Evolutionary conservation across 2,888 invertebrate genomes (phyloP), one percentile per base, ranked within the genome.

Genomic region (Lordiphosa fenestrarum): DNA sequence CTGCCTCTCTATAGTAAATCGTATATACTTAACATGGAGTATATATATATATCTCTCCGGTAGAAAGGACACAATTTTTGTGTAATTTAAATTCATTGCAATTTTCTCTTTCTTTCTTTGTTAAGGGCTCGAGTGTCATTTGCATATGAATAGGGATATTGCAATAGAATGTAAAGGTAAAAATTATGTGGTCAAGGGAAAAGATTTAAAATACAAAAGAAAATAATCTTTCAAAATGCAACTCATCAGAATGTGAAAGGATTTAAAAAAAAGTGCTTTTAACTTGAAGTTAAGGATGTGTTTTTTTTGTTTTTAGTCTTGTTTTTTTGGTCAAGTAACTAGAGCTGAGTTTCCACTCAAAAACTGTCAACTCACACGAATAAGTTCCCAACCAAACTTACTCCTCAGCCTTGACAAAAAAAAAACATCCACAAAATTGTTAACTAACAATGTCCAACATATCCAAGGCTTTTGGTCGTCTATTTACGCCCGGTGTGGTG

Each of bases 1-100:
- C 36, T 36, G 19, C 38, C 37, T 40, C 19, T n/a, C 21, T 13
- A 13, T 36, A 38, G 12, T 49, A 7, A 41, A 3, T 21, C 10
- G 21, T 13, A 52, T 21, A 36, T 13, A 40, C 47, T 35, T 36
- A 12, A 36, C n/a, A 47, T n/a, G 7, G 7, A 19, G 35, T 47
- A 47, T 47, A 25, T 25, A 25, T 25, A 15, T 15, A 15, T 15
- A 15, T 15, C 25, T 30, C 30, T 15, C 25, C 15, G 49, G 49
- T 41, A 13, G n/a, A 57, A 49, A 41, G 66, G 57, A 61, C 65
- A 65, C 55, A 65, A 54, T 62, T 66, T 51, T 52, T 44, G 56
- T 53, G 63, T 66, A 67, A 72, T 81, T 77, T 74, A 77, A 77
- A 77, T 77, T 72, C 81, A 72, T 62, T 63, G 72, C 66, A 66